Conservation (phyloP, 1,140 invertebrate species). For the Drosophila nasuta region DNA sequence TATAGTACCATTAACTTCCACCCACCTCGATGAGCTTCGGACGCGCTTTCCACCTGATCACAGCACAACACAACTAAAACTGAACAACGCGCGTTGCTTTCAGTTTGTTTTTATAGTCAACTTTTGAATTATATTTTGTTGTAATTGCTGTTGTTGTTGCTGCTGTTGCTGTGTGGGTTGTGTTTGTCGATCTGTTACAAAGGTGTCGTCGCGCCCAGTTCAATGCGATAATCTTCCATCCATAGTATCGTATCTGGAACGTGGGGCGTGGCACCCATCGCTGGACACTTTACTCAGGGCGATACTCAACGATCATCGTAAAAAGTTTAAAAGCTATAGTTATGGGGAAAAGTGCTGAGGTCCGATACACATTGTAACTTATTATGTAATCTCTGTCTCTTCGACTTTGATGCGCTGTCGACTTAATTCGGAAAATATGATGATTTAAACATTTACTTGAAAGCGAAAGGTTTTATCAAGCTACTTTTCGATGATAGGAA, state of each 20-base stretch:
- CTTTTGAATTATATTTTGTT: slow-evolving; percentile 43
- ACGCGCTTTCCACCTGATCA: slow-evolving; percentile 44
- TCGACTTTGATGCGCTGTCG: too few relatives aligned
- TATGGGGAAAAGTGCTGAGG: neutral
- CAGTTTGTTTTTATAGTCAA: slow-evolving; percentile 69
- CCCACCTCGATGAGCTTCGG: slow-evolving; percentile 44
- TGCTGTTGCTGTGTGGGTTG: slow-evolving; percentile 12
- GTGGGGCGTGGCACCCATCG: neutral
- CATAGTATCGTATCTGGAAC: slow-evolving; percentile 20
- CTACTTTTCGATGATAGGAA: too few relatives aligned
- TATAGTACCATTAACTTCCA: neutral
- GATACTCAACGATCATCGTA: neutral
- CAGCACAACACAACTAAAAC: slow-evolving; percentile 31
- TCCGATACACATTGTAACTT: neutral
- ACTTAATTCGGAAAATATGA: too few relatives aligned
- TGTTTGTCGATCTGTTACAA: slow-evolving; percentile 27
- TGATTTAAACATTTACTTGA: too few relatives aligned
- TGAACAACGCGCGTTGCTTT: slow-evolving; percentile 66
- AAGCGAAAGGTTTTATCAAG: too few relatives aligned
- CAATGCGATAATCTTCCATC: slow-evolving; percentile 8
- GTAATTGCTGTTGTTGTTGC: slow-evolving; percentile 32
- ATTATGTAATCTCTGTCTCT: neutral
- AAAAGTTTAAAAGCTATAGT: slow-evolving; percentile 5
- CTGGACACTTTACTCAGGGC: neutral
- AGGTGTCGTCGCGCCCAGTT: slow-evolving; percentile 39